Evolutionary conservation across 2,113 vertebrate species (phyloP).

Genomic region (Gallinago undulata): DNA sequence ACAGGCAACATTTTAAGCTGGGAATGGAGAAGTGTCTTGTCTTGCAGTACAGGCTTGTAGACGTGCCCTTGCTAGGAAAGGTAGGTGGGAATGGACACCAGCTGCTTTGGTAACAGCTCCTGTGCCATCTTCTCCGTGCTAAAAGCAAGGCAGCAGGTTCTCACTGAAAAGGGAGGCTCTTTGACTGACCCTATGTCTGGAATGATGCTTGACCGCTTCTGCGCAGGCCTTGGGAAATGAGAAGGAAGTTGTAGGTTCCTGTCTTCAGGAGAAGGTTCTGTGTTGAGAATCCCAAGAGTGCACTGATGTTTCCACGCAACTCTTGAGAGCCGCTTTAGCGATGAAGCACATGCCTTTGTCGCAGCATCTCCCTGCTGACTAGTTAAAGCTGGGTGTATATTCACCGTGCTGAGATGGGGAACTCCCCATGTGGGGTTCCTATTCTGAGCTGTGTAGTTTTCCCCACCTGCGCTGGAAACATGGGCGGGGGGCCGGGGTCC

Average conservation of each 20-base stretch:
- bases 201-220: neutral
- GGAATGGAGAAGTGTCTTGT: neutral
- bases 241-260: neutral
- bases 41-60: neutral
- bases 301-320: neutral
- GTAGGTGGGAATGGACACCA: neutral
- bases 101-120: neutral
- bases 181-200: neutral
- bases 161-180: neutral
- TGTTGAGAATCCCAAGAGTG: neutral
- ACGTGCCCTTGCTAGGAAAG: neutral
- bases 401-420: neutral
- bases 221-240: neutral
- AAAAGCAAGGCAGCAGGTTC: neutral
- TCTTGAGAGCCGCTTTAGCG: neutral
- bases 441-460: neutral
- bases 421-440: neutral
- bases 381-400: neutral
- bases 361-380: neutral
- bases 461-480: neutral
- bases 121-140: neutral
- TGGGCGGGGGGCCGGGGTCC: neutral
- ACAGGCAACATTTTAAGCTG: neutral
- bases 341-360: neutral
- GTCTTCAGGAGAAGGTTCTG: neutral